A percentile compares a stretch with the other conserved stretches of the same genome.
Evolutionary conservation across 2,113 vertebrate species (phyloP).

Genomic region (Oryzias curvinotus): DNA sequence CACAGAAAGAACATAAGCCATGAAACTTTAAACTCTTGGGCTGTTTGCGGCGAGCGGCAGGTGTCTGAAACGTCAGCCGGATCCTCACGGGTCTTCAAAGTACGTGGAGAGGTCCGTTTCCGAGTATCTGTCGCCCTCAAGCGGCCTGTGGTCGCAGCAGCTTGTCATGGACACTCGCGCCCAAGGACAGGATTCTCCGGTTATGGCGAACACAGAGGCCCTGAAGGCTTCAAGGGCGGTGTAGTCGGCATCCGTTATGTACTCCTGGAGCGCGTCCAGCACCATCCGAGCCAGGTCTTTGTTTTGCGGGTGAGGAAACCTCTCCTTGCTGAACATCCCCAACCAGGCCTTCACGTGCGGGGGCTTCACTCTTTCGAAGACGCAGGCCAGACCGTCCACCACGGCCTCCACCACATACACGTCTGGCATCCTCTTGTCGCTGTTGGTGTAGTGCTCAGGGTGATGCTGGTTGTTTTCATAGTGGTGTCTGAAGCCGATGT

Average conservation of each 20-base stretch:
- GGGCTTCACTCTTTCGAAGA: not conserved
- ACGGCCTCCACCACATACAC: not conserved
- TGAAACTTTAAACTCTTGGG: too few relatives aligned
- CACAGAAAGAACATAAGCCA: too few relatives aligned
- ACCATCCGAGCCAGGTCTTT: not conserved
- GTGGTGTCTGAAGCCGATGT: slow-evolving; percentile 2
- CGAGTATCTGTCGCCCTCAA: not conserved
- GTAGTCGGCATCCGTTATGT: not conserved
- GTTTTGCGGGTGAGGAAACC: not conserved
- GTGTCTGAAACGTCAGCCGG: too few relatives aligned
- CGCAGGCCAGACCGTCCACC: not conserved
- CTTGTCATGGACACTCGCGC: not conserved
- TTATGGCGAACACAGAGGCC: not conserved
- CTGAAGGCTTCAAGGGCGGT: not conserved
- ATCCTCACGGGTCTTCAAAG: too few relatives aligned
- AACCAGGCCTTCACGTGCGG: not conserved
- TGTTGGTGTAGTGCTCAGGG: not conserved
- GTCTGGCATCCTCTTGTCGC: not conserved
- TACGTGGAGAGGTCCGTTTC: too few relatives aligned
- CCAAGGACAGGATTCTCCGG: not conserved
- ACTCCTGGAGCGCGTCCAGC: not conserved
- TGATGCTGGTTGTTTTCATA: slow-evolving; percentile 1
- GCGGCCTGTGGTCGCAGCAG: not conserved
- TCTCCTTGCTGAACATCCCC: not conserved
- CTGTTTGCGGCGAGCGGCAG: too few relatives aligned